Percentiles rank a stretch among this genome's conserved stretches.
phyloP scores from a whole-genome alignment of 2,888 invertebrate genomes.

The Tribolium freemani region DNA sequence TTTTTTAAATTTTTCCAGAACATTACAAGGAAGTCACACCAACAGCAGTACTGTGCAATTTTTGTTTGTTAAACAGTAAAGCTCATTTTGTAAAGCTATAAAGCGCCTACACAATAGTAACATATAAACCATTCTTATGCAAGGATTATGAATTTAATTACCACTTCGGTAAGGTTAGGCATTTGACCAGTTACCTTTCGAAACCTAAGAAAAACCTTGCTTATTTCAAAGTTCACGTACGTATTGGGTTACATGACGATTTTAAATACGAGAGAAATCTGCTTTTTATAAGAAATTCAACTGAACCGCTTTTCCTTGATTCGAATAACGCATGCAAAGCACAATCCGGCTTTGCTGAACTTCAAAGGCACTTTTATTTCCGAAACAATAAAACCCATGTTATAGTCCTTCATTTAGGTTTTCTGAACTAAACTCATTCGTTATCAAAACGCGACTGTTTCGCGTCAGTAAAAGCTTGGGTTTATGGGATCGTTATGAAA shows the following conservation, averaged over 20 bases:
- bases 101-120: background rate
- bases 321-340: background rate
- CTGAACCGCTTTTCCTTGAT: background rate
- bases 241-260: no score
- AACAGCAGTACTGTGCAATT: background rate
- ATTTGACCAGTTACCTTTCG: no score
- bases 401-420: slow-evolving; percentile 6
- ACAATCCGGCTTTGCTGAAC: background rate
- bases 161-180: no score
- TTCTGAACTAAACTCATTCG: slow-evolving; percentile 4
- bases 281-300: background rate
- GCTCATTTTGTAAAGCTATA: background rate
- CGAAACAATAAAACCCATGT: slow-evolving; percentile 4
- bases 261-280: no score
- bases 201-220: no score
- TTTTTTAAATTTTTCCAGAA: no score
- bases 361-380: background rate
- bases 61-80: background rate
- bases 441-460: slow-evolving; percentile 27
- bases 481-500: slow-evolving; percentile 18
- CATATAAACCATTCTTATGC: background rate
- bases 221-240: no score
- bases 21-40: background rate
- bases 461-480: slow-evolving; percentile 16
- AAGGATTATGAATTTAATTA: background rate